Conservation (phyloP, 2,113 vertebrate species). For the Carassius gibelio region DNA sequence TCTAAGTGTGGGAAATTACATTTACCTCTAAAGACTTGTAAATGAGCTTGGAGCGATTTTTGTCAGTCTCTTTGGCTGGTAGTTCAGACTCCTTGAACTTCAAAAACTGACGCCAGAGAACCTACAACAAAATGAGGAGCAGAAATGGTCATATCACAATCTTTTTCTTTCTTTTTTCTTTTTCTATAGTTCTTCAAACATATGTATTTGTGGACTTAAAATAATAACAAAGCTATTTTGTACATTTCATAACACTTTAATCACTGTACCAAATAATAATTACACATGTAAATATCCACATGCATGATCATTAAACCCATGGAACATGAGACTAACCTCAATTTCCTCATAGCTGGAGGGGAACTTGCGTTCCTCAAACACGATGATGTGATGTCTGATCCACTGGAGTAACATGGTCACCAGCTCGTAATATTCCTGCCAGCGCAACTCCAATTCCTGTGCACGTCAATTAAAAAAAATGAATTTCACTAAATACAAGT, state of each 20-base stretch:
- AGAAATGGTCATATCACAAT: neutral
- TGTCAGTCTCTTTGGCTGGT: constrained; percentile 91
- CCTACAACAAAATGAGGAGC: constrained; percentile 65
- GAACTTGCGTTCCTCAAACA: constrained; percentile 88
- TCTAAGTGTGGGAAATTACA: neutral
- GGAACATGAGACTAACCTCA: constrained; percentile 75
- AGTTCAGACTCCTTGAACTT: constrained; percentile 95
- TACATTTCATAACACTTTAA: neutral
- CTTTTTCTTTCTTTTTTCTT: too few relatives aligned
- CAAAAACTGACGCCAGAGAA: constrained; percentile 93
- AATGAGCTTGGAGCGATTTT: constrained; percentile 89
- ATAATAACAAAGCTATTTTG: neutral
- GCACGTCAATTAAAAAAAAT: neutral
- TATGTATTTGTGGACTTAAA: neutral
- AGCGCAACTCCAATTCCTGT: constrained; percentile 92
- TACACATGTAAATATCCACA: neutral
- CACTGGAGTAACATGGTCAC: constrained; percentile 90
- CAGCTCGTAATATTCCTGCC: constrained; percentile 93
- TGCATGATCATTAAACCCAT: neutral
- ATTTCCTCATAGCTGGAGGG: constrained; percentile 92
- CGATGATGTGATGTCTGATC: constrained; percentile 84
- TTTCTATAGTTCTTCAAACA: too few relatives aligned
- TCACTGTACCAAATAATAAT: neutral
- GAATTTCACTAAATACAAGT: neutral
- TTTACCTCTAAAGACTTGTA: constrained; percentile 87